Conservation (phyloP, 2,113 vertebrate species). For the Silurus asotus region DNA sequence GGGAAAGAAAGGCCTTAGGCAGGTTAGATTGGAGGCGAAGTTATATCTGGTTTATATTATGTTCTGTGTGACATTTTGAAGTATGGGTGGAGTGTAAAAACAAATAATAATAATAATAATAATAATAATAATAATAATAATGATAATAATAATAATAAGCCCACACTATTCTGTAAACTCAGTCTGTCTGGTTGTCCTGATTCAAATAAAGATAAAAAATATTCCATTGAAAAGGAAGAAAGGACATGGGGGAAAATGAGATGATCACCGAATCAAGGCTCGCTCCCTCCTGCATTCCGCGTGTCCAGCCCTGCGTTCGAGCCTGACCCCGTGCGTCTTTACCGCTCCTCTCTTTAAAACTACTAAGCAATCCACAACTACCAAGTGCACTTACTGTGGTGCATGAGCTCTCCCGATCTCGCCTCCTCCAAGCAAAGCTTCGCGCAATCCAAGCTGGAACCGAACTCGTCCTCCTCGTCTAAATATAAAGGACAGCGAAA, state of each 20-base stretch:
- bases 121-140: too few species aligned
- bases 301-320: neutral
- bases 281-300: neutral
- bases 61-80: neutral
- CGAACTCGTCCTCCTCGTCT: slow-evolving; percentile 68
- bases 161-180: neutral
- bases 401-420: slow-evolving; percentile 61
- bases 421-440: slow-evolving; percentile 46
- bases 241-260: neutral
- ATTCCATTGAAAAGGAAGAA: neutral
- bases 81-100: neutral
- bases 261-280: neutral
- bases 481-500: slow-evolving; percentile 61
- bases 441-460: slow-evolving; percentile 76
- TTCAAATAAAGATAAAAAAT: neutral
- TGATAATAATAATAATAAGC: neutral
- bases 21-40: neutral
- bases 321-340: neutral
- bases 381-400: slow-evolving; percentile 65
- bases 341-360: slow-evolving; percentile 25
- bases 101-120: too few species aligned
- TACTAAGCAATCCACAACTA: slow-evolving; percentile 45
- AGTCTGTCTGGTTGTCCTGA: neutral
- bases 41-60: neutral
- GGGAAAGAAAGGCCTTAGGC: neutral